Evolutionary conservation across 2,888 invertebrate species (phyloP), one percentile per base, ranked within the genome.

Genomic region (Theretra japonica): DNA sequence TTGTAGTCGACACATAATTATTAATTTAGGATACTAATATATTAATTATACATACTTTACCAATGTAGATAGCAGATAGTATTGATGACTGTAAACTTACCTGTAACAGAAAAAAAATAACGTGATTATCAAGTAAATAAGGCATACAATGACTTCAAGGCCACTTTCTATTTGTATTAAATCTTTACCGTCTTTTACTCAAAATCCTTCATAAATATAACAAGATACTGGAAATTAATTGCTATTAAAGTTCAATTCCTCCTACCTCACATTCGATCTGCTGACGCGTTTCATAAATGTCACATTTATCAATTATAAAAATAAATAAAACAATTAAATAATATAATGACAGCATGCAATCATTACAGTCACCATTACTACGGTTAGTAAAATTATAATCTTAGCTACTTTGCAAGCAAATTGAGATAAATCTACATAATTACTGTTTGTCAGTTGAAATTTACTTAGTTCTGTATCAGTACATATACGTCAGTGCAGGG

Each of bases 101-200:
- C 70, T 71, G 70, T 33, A 65, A 65, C 50, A 70, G 41, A 21
- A 56, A 65, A 71, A 0, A 15, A 70, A 33, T 33, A 19, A 65
- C 30, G 21, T 50, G 11, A 21, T 41, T n/a, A 28, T 4, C n/a
- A 23, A 23, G 5, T 17, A 23, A 17, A 17, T 1, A 53, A 53
- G 28, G 3, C 28, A 5, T n/a, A 53, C 19, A 5, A 1, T n/a
- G 19, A 5, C 1, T 53, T 15, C 4, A n/a, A n/a, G n/a, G n/a
- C n/a, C n/a, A n/a, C 1, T 1, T n/a, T 53, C 19, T 19, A n/a
- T 19, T 1, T n/a, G 2, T 19, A n/a, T 53, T 53, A 4, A 6
- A 53, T 53, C 19, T 53, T 4, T 53, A 17, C 15, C 11, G 41
- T 41, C 41, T 11, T 41, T 15, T 41, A 41, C 41, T 15, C 41